A percentile compares a stretch with the other conserved stretches of the same genome.
phyloP scores from a whole-genome alignment of 2,888 invertebrate genomes.

The Tholera decimalis region DNA sequence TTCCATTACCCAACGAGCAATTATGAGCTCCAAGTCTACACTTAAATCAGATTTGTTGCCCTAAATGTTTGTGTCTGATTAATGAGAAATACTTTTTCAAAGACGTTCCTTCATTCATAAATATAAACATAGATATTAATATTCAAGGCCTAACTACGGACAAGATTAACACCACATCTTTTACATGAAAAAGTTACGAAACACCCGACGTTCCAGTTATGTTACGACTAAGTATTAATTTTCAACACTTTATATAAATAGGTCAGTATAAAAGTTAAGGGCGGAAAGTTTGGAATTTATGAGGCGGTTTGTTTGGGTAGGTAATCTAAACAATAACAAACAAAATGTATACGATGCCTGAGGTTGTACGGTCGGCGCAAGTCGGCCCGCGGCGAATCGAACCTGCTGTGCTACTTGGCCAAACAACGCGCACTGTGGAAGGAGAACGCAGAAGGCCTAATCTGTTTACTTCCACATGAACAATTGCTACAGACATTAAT shows the following conservation, averaged over 20 bases:
- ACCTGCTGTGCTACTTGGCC: slow-evolving; percentile 66
- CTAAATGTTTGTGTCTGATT: slow-evolving; percentile 10
- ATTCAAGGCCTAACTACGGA: slow-evolving; percentile 54
- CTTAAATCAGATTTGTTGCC: slow-evolving; percentile 8
- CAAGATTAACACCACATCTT: slow-evolving; percentile 66
- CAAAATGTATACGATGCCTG: slow-evolving; percentile 76
- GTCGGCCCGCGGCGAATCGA: slow-evolving; percentile 65
- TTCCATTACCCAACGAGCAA: slow-evolving; percentile 19
- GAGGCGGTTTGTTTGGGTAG: slow-evolving; percentile 80
- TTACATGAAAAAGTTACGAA: slow-evolving; percentile 59
- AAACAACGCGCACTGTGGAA: slow-evolving; percentile 64
- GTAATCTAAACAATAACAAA: slow-evolving; percentile 87
- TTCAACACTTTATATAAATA: slow-evolving; percentile 76
- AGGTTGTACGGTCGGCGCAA: slow-evolving; percentile 59
- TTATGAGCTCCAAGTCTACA: slow-evolving; percentile 1
- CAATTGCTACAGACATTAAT: slow-evolving; percentile 2
- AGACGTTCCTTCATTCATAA: neutral
- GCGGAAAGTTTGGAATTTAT: slow-evolving; percentile 82
- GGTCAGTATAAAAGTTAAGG: slow-evolving; percentile 80
- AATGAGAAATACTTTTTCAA: slow-evolving; percentile 10
- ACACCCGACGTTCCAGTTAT: slow-evolving; percentile 61
- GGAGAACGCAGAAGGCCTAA: slow-evolving; percentile 34
- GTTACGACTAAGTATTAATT: slow-evolving; percentile 72
- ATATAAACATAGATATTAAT: slow-evolving; percentile 23
- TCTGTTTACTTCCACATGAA: slow-evolving; percentile 19